These are phyloP conservation scores for Ochropleura leucogaster DNA, from an alignment of 2,888 invertebrate species.

Conservation along the genomic window DNA sequence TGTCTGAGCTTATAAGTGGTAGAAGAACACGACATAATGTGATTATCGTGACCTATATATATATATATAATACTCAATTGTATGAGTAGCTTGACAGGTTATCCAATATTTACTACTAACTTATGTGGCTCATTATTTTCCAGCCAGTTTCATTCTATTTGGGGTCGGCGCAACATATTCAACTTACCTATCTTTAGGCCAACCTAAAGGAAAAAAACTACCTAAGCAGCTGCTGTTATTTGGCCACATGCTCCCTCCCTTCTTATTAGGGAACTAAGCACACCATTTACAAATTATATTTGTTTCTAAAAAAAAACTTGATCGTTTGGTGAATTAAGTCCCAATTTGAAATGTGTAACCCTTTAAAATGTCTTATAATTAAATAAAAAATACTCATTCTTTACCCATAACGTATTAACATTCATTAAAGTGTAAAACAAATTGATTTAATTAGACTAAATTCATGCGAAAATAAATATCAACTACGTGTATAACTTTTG, in stretches of 20 bases:
- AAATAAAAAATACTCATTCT: neutral
- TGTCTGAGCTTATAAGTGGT: neutral
- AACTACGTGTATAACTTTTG: no score
- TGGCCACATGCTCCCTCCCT: no score
- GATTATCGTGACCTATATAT: no score
- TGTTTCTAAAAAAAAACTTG: no score
- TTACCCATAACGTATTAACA: neutral
- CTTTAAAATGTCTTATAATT: neutral
- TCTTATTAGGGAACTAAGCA: no score
- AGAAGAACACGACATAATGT: neutral
- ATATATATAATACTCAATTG: neutral
- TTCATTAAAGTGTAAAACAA: slow-evolving; percentile 10
- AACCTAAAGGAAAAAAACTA: no score
- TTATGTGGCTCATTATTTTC: neutral
- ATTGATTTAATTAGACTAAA: slow-evolving; percentile 15
- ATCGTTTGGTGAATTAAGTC: neutral
- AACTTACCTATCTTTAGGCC: no score
- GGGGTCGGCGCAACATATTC: no score
- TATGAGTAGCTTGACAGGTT: neutral
- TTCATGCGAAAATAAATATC: neutral
- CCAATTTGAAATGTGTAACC: neutral
- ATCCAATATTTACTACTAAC: neutral
- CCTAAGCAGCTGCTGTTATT: no score
- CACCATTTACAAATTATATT: no score
- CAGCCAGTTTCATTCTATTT: no score